Conservation (phyloP, 2,113 vertebrate genomes). For the Mobula birostris region DNA sequence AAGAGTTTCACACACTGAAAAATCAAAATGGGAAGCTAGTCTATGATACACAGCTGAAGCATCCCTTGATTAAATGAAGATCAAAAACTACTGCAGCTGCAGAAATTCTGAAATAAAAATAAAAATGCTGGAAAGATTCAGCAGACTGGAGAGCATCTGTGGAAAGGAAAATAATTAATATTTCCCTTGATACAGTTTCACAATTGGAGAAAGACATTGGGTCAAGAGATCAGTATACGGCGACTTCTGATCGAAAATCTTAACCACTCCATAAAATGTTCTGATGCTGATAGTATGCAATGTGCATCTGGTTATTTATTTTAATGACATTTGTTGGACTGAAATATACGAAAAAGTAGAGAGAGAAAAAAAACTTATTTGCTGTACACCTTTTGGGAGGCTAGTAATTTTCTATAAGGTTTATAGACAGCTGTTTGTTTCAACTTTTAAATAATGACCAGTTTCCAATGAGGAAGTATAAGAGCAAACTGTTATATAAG, state of each 20-base stretch:
- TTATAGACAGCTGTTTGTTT: neutral
- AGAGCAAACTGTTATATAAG: neutral
- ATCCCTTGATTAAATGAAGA: too few species aligned
- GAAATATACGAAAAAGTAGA: neutral
- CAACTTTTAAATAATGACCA: neutral
- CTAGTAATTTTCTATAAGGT: neutral
- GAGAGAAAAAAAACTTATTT: neutral
- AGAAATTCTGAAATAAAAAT: too few species aligned
- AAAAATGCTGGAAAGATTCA: too few species aligned
- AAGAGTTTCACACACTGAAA: too few species aligned
- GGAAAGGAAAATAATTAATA: too few species aligned
- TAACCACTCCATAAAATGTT: neutral
- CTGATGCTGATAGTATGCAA: neutral
- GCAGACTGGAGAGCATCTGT: too few species aligned
- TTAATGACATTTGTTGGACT: neutral
- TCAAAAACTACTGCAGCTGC: too few species aligned
- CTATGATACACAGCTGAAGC: neutral
- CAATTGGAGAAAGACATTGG: neutral
- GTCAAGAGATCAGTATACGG: neutral
- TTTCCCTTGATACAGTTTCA: neutral
- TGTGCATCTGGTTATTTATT: neutral
- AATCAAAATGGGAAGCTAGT: neutral
- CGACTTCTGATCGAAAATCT: neutral
- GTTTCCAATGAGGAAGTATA: neutral
- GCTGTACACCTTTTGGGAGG: neutral